Conservation (phyloP, 2,888 invertebrate species). For the Phaedon cochleariae region DNA sequence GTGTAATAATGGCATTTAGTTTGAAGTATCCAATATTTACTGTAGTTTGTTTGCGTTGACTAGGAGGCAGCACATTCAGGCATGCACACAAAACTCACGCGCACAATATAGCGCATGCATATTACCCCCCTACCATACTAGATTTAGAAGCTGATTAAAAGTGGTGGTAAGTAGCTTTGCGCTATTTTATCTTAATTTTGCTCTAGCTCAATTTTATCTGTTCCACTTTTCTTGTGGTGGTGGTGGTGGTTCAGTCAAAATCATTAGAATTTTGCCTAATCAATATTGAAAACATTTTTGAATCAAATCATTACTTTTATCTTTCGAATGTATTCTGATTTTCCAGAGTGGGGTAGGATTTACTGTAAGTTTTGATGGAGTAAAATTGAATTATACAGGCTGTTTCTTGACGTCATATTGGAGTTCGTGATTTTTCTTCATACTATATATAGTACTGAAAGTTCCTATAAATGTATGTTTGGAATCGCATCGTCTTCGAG, state of each 20-base stretch:
- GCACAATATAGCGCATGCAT: conserved; percentile 62
- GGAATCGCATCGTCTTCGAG: too few species aligned
- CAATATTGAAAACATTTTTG: neutral
- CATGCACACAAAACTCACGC: conserved; percentile 59
- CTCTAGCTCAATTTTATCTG: conserved; percentile 40
- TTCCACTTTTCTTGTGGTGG: conserved; percentile 45
- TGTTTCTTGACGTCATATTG: too few species aligned
- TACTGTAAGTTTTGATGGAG: too few species aligned
- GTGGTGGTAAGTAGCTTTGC: conserved; percentile 62
- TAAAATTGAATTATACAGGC: too few species aligned
- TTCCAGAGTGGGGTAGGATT: too few species aligned
- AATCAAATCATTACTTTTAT: too few species aligned
- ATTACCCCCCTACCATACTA: conserved; percentile 61
- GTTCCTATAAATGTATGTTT: too few species aligned
- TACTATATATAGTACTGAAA: too few species aligned
- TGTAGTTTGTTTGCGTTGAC: conserved; percentile 61
- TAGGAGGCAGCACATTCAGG: conserved; percentile 62
- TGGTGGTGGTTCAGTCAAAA: conserved; percentile 39
- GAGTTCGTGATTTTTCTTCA: too few species aligned
- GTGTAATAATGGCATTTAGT: conserved; percentile 51
- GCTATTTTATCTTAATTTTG: conserved; percentile 57
- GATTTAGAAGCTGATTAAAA: conserved; percentile 60
- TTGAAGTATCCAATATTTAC: conserved; percentile 55
- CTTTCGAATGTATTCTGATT: too few species aligned
- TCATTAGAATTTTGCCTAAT: neutral